These are phyloP conservation scores for Samia ricini DNA, from an alignment of 1,140 invertebrate species.

Conservation along the genomic window DNA sequence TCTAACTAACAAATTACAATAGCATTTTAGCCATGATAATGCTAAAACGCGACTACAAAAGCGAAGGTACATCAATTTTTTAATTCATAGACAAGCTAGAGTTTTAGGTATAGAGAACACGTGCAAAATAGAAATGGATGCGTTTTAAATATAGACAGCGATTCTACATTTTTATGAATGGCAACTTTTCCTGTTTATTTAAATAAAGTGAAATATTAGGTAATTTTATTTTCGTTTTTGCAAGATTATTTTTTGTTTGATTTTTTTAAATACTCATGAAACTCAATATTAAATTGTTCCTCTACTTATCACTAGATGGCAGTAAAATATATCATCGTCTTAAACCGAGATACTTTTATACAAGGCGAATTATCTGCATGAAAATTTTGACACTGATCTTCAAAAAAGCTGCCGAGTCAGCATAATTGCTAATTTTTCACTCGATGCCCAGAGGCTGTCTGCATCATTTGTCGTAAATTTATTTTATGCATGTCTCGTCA, in stretches of 20 bases:
- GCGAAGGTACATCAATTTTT: slow-evolving; percentile 71
- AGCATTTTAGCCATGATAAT: slow-evolving; percentile 68
- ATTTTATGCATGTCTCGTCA: too few relatives aligned
- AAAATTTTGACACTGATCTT: too few relatives aligned
- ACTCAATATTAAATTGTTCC: background rate
- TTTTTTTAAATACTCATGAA: too few relatives aligned
- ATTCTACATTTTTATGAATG: background rate
- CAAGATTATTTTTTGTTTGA: too few relatives aligned
- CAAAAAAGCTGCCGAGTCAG: too few relatives aligned
- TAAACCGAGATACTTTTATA: too few relatives aligned
- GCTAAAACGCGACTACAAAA: slow-evolving; percentile 73
- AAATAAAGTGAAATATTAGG: background rate
- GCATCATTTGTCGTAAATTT: too few relatives aligned
- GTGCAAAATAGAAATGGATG: slow-evolving; percentile 45
- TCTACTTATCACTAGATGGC: background rate
- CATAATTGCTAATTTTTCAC: too few relatives aligned
- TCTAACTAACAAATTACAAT: slow-evolving; percentile 59
- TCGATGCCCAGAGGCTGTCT: too few relatives aligned
- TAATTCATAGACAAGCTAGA: slow-evolving; percentile 53
- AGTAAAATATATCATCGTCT: too few relatives aligned
- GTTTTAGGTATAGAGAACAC: slow-evolving; percentile 51
- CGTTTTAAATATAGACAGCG: slow-evolving; percentile 28
- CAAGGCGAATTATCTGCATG: too few relatives aligned
- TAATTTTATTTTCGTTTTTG: too few relatives aligned
- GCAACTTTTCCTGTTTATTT: background rate